Evolutionary conservation across 2,797 vertebrate genomes (phyloP).

Genomic region (Echeneis naucrates): DNA sequence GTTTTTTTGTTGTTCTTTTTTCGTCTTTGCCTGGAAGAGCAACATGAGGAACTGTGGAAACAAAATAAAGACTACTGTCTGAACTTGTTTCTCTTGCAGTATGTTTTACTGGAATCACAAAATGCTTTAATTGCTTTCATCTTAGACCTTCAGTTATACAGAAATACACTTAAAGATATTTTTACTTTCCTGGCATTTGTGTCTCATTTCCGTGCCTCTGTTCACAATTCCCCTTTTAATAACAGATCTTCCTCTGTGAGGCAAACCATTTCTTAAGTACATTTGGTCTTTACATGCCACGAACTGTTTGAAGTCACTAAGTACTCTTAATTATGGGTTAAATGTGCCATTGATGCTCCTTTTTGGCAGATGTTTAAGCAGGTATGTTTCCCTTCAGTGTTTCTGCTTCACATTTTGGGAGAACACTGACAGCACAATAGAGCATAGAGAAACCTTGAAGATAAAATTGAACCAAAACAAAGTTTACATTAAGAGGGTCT

Average conservation of each 20-base stretch:
- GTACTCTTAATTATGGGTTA: conserved; percentile 69
- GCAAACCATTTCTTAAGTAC: conserved; percentile 49
- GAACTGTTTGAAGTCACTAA: conserved; percentile 65
- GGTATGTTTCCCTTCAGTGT: conserved; percentile 31
- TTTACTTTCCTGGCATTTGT: conserved; percentile 38
- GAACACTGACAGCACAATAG: conserved; percentile 18
- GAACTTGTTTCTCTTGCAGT: conserved; percentile 10
- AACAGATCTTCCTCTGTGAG: conserved; percentile 56
- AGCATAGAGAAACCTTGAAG: conserved; percentile 6
- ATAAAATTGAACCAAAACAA: conserved; percentile 30
- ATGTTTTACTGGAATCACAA: not conserved
- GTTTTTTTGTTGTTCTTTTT: conserved; percentile 47
- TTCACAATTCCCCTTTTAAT: conserved; percentile 59
- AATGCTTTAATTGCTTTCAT: conserved; percentile 20
- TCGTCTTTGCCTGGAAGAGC: conserved; percentile 36
- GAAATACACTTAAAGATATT: conserved; percentile 10
- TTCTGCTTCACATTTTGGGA: conserved; percentile 42
- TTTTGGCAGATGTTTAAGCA: conserved; percentile 59
- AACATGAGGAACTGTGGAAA: conserved; percentile 25
- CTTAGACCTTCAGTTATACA: conserved; percentile 2
- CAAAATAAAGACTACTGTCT: conserved; percentile 44
- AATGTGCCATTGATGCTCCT: conserved; percentile 46
- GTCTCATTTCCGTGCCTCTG: conserved; percentile 53
- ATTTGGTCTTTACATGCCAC: conserved; percentile 59
- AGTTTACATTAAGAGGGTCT: conserved; percentile 22